These are phyloP conservation scores for Callinectes sapidus DNA, from an alignment of 2,888 invertebrate species.

Conservation along the genomic window DNA sequence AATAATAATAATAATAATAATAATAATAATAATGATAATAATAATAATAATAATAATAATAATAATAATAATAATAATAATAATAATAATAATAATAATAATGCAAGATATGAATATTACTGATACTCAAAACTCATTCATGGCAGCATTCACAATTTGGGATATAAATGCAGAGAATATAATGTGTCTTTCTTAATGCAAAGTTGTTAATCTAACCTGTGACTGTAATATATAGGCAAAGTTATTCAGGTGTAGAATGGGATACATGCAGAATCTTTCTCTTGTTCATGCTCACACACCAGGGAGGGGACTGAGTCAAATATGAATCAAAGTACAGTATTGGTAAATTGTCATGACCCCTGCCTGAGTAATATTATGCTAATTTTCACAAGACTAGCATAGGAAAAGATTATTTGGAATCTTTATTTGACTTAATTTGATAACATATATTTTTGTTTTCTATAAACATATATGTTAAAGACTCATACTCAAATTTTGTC, in stretches of 20 bases:
- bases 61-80: not conserved
- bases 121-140: not conserved
- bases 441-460: not conserved
- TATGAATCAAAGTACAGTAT: not conserved
- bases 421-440: not conserved
- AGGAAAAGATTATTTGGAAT: not conserved
- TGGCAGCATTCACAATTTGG: not conserved
- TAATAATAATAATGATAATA: no score
- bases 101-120: not conserved
- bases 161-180: not conserved
- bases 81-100: no score
- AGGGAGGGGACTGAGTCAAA: not conserved
- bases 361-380: conserved; percentile 24
- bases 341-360: conserved; percentile 9
- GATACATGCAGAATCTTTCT: not conserved
- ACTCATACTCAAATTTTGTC: not conserved
- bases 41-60: no score
- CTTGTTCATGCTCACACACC: conserved; percentile 10
- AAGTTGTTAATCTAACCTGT: not conserved
- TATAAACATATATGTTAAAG: not conserved
- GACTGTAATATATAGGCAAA: not conserved
- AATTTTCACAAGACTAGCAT: conserved; percentile 5
- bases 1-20: no score
- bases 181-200: not conserved
- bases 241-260: not conserved